phyloP scores from a whole-genome alignment of 2,888 invertebrate genomes.

The Spialia ferax region DNA sequence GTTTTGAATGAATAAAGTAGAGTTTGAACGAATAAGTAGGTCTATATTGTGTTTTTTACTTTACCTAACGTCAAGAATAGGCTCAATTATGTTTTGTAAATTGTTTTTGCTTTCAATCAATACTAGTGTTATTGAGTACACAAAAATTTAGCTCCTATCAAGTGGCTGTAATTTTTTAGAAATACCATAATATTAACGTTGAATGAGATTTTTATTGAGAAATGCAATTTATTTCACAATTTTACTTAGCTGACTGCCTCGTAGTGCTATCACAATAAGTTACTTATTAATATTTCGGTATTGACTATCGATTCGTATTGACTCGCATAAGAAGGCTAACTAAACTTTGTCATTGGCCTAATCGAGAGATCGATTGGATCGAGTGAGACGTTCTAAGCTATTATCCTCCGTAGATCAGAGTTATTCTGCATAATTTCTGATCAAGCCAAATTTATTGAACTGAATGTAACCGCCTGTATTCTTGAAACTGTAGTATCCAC shows the following conservation, averaged over 20 bases:
- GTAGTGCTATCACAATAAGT: slow-evolving; percentile 41
- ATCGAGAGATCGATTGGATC: slow-evolving; percentile 51
- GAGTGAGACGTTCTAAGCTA: slow-evolving; percentile 59
- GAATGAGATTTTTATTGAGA: slow-evolving; percentile 27
- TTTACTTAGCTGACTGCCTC: slow-evolving; percentile 66
- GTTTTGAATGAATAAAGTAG: slow-evolving; percentile 84
- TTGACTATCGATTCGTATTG: slow-evolving; percentile 41
- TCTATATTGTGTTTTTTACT: slow-evolving; percentile 53
- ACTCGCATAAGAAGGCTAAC: slow-evolving; percentile 61
- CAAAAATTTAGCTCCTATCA: slow-evolving; percentile 18
- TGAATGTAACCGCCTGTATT: slow-evolving; percentile 82
- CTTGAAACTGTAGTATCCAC: slow-evolving; percentile 70
- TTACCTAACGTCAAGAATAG: slow-evolving; percentile 64
- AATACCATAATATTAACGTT: slow-evolving; percentile 19
- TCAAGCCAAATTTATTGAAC: slow-evolving; percentile 84
- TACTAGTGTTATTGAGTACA: slow-evolving; percentile 29
- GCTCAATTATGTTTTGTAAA: slow-evolving; percentile 57
- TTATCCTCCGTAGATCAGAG: slow-evolving; percentile 78
- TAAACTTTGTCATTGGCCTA: slow-evolving; percentile 61
- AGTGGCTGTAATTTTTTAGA: slow-evolving; percentile 26
- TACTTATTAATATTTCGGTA: slow-evolving; percentile 43
- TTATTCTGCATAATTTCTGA: slow-evolving; percentile 69
- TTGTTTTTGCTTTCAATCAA: slow-evolving; percentile 45
- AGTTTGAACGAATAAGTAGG: slow-evolving; percentile 61
- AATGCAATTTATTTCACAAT: slow-evolving; percentile 21